A percentile compares a stretch with the other conserved stretches of the same genome.
Evolutionary conservation across 2,797 vertebrate species (phyloP).

Genomic region (Tangara arthus): DNA sequence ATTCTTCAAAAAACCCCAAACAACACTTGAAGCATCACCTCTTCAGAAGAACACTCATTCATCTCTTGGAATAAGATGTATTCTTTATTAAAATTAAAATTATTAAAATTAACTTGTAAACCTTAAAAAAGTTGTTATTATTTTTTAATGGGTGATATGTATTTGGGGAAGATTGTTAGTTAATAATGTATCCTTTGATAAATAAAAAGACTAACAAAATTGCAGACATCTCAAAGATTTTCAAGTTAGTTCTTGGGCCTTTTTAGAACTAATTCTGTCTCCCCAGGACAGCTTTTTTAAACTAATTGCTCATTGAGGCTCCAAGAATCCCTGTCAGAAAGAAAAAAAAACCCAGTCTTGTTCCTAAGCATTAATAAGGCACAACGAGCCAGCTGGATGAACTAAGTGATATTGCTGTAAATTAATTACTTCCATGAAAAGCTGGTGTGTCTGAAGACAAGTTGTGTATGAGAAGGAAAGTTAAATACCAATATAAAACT

Average conservation of each 20-base stretch:
- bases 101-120: constrained; percentile 31
- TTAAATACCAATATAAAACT: neutral
- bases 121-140: neutral
- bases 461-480: neutral
- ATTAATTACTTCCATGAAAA: constrained; percentile 67
- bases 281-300: constrained; percentile 65
- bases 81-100: constrained; percentile 52
- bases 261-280: constrained; percentile 69
- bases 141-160: neutral
- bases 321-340: constrained; percentile 68
- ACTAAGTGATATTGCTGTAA: constrained; percentile 57
- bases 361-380: constrained; percentile 72
- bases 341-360: constrained; percentile 59
- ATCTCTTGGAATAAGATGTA: constrained; percentile 2
- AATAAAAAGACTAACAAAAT: constrained; percentile 38
- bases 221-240: constrained; percentile 63
- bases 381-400: constrained; percentile 55
- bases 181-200: constrained; percentile 59
- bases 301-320: constrained; percentile 71
- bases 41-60: constrained; percentile 35
- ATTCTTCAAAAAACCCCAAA: neutral
- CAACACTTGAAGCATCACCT: constrained; percentile 33
- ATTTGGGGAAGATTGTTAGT: constrained; percentile 36
- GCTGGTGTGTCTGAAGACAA: neutral
- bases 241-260: constrained; percentile 25